These are phyloP conservation scores for Orthonychiurus folsomi DNA, from an alignment of 2,888 invertebrate genomes.

Conservation along the genomic window DNA sequence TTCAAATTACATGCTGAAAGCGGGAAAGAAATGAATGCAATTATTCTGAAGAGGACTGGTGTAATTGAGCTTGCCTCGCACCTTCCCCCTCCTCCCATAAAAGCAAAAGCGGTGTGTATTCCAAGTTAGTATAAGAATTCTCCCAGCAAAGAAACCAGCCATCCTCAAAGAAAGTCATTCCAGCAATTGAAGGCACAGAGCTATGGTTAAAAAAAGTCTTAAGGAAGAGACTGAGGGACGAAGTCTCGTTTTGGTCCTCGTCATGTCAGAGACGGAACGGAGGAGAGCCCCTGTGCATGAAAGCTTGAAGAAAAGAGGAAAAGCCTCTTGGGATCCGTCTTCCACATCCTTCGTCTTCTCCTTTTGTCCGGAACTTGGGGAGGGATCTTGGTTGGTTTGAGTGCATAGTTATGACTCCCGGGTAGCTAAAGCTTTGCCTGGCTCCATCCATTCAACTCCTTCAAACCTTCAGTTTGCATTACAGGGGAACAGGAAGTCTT, in stretches of 20 bases:
- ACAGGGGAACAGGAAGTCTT: background rate
- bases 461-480: background rate
- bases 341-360: background rate
- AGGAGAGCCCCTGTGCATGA: too few species aligned
- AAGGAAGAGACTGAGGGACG: background rate
- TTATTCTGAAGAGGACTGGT: too few species aligned
- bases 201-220: background rate
- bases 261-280: too few species aligned
- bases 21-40: too few species aligned
- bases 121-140: background rate
- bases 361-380: background rate
- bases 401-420: background rate
- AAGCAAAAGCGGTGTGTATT: background rate
- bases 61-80: background rate
- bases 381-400: background rate
- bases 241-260: background rate
- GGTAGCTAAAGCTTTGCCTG: too few species aligned
- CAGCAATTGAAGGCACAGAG: background rate
- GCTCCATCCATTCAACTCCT: background rate
- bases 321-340: background rate
- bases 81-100: background rate
- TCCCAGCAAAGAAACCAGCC: too few species aligned
- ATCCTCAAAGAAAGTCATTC: slow-evolving; percentile 1
- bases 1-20: too few species aligned
- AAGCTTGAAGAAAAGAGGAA: background rate